These are phyloP conservation scores for Byasa hedistus DNA, from an alignment of 2,888 invertebrate genomes.

Conservation along the genomic window DNA sequence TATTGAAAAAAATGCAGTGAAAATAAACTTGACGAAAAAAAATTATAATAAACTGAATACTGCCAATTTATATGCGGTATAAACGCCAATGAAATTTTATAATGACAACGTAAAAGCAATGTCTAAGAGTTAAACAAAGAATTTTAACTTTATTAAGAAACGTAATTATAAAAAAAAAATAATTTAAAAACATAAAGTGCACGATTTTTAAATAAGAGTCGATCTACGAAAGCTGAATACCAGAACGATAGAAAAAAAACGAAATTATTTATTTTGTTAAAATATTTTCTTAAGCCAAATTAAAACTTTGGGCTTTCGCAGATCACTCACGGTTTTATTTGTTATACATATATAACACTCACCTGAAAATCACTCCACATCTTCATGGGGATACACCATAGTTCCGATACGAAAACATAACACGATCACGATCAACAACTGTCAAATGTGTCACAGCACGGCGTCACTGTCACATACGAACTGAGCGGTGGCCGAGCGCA, in stretches of 20 bases:
- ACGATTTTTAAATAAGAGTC: not conserved
- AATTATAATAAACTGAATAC: constrained; percentile 2
- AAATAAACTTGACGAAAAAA: not conserved
- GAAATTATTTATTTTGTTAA: constrained; percentile 3
- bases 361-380: constrained; percentile 81
- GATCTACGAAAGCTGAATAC: constrained; percentile 5
- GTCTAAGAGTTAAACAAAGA: constrained; percentile 11
- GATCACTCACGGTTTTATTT: not conserved
- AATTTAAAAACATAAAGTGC: not conserved
- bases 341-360: constrained; percentile 42
- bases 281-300: not conserved
- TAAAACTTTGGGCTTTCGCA: not conserved
- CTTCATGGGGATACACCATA: constrained; percentile 80
- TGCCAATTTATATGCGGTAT: not conserved
- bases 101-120: not conserved
- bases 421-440: constrained; percentile 77
- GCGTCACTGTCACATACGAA: constrained; percentile 64
- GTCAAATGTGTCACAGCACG: constrained; percentile 72
- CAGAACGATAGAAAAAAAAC: constrained; percentile 1
- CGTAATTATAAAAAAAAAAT: not conserved
- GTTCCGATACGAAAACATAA: constrained; percentile 79
- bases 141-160: constrained; percentile 5
- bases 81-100: not conserved
- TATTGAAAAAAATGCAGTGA: not conserved
- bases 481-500: constrained; percentile 70